Percentiles rank a stretch among this genome's conserved stretches.
Evolutionary conservation across 1,140 invertebrate genomes (phyloP).

Genomic region (Lepidurus couesii): DNA sequence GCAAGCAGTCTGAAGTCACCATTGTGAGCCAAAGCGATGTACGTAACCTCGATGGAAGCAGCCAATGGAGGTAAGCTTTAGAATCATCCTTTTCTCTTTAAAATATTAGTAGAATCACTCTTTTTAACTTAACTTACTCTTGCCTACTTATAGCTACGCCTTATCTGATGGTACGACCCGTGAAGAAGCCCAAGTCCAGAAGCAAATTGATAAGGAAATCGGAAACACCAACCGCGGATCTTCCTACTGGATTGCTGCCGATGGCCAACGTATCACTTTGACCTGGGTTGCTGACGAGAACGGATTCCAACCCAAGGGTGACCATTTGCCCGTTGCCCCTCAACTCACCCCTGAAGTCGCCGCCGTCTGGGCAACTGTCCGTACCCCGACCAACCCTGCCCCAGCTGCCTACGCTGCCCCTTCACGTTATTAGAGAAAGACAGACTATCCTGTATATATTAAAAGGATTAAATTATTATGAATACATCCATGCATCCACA

Average conservation of each 20-base stretch:
- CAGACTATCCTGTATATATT: background rate
- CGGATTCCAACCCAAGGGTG: no score
- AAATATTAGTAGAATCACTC: no score
- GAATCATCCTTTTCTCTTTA: no score
- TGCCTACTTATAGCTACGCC: no score
- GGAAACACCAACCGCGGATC: no score
- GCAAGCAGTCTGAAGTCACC: slow-evolving; percentile 26
- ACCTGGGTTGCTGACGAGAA: no score
- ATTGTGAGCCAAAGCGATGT: slow-evolving; percentile 31
- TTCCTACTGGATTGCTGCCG: no score
- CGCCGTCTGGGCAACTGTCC: slow-evolving; percentile 25
- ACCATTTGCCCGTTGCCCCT: no score
- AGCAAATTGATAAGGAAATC: no score
- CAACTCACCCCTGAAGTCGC: background rate
- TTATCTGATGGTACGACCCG: no score
- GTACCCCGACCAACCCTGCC: slow-evolving; percentile 32
- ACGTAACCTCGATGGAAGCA: slow-evolving; percentile 30
- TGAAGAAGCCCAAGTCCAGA: no score
- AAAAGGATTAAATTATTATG: background rate
- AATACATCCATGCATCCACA: background rate
- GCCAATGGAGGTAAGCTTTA: slow-evolving; percentile 23
- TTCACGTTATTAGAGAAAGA: background rate
- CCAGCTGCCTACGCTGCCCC: background rate
- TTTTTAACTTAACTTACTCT: background rate
- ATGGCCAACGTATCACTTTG: no score